A percentile compares a stretch with the other conserved stretches of the same genome.
phyloP scores from a whole-genome alignment of 1,140 invertebrate genomes.

The Copidosoma floridanum region DNA sequence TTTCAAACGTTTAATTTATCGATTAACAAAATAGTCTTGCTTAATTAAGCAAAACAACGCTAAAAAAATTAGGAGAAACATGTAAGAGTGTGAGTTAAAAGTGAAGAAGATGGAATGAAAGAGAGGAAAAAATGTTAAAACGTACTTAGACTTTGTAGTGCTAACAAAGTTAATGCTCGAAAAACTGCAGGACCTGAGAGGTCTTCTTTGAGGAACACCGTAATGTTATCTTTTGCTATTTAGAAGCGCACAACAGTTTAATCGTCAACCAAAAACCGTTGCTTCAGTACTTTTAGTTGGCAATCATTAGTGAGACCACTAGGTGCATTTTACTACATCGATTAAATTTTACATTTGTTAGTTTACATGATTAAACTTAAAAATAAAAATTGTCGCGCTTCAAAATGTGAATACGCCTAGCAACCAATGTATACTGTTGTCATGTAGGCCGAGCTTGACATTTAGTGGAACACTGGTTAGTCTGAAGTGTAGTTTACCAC shows the following conservation, averaged over 20 bases:
- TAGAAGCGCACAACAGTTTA: constrained; percentile 8
- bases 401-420: not conserved
- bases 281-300: not conserved
- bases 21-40: not conserved
- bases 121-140: too few species aligned
- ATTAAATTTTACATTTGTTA: constrained; percentile 38
- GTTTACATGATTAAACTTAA: constrained; percentile 29
- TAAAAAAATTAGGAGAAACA: too few species aligned
- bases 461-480: not conserved
- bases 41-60: not conserved
- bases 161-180: not conserved
- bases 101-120: too few species aligned
- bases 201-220: not conserved
- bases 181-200: constrained; percentile 1
- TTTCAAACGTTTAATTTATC: not conserved
- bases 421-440: too few species aligned
- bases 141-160: not conserved
- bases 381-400: constrained; percentile 29
- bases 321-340: constrained; percentile 5
- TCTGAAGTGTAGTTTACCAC: constrained; percentile 25
- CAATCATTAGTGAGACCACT: not conserved
- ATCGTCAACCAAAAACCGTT: not conserved
- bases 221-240: not conserved
- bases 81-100: too few species aligned
- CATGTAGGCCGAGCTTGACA: too few species aligned